Conservation (phyloP, 2,888 invertebrate species). For the Eupithecia tripunctaria region DNA sequence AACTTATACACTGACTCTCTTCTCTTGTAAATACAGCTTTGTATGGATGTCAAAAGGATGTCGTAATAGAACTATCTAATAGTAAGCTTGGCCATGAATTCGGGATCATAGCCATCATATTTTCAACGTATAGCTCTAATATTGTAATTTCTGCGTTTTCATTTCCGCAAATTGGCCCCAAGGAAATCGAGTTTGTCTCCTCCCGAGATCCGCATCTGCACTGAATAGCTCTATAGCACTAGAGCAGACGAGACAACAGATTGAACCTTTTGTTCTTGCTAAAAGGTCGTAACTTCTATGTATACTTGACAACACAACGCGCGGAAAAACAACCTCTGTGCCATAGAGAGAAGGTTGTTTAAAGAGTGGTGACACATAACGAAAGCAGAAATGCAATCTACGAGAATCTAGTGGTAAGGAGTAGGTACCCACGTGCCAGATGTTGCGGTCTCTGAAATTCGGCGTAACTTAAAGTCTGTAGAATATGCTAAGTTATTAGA, state of each 20-base stretch:
- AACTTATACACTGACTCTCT: neutral
- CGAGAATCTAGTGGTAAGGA: slow-evolving; percentile 64
- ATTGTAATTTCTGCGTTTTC: slow-evolving; percentile 63
- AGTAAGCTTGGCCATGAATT: slow-evolving; percentile 1
- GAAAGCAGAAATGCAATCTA: slow-evolving; percentile 76
- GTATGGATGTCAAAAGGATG: neutral
- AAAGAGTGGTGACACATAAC: slow-evolving; percentile 29
- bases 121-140: slow-evolving; percentile 17
- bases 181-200: slow-evolving; percentile 73
- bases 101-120: slow-evolving; percentile 6
- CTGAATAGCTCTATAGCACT: slow-evolving; percentile 72
- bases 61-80: neutral
- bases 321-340: slow-evolving; percentile 50
- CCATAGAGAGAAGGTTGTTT: slow-evolving; percentile 25
- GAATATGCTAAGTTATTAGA: neutral
- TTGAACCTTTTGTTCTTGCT: slow-evolving; percentile 65
- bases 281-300: slow-evolving; percentile 63
- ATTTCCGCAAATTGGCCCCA: slow-evolving; percentile 65
- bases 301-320: slow-evolving; percentile 45
- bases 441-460: slow-evolving; percentile 81
- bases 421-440: slow-evolving; percentile 70
- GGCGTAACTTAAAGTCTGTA: slow-evolving; percentile 61
- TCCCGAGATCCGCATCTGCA: slow-evolving; percentile 74
- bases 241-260: slow-evolving; percentile 77
- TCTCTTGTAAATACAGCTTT: neutral